Evolutionary conservation across 2,888 invertebrate species (phyloP).

Genomic region (Drosophila diplacantha): DNA sequence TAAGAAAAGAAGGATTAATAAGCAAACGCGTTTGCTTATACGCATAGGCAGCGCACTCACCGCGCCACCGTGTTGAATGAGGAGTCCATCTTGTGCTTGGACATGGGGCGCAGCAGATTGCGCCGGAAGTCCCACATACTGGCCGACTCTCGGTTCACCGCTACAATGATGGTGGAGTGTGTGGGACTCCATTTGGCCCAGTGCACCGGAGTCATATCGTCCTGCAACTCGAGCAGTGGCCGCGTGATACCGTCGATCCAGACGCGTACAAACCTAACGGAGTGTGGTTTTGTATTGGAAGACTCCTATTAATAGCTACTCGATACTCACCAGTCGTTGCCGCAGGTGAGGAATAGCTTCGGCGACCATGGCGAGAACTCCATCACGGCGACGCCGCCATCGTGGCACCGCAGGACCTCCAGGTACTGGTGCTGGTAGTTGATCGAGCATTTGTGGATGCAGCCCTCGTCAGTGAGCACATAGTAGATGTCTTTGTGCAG

Average conservation of each 20-base stretch:
- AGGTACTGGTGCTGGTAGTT: constrained; percentile 88
- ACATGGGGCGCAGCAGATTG: constrained; percentile 83
- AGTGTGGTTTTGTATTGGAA: too few species aligned
- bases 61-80: constrained; percentile 65
- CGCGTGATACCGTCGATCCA: constrained; percentile 86
- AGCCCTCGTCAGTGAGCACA: constrained; percentile 92
- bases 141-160: constrained; percentile 82
- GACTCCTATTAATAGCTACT: background rate
- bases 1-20: constrained; percentile 37
- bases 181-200: constrained; percentile 85
- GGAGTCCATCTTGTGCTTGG: constrained; percentile 59
- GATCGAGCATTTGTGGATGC: constrained; percentile 88
- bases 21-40: background rate
- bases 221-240: constrained; percentile 81
- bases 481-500: constrained; percentile 82
- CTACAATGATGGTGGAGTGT: constrained; percentile 85
- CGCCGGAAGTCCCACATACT: constrained; percentile 88
- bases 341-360: constrained; percentile 85
- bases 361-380: constrained; percentile 86
- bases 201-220: constrained; percentile 79
- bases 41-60: constrained; percentile 43
- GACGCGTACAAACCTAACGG: constrained; percentile 81
- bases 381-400: constrained; percentile 86
- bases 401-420: constrained; percentile 85
- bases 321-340: constrained; percentile 83